These are phyloP conservation scores for Pteruthius melanotis DNA, from an alignment of 2,113 vertebrate species.

Conservation along the genomic window DNA sequence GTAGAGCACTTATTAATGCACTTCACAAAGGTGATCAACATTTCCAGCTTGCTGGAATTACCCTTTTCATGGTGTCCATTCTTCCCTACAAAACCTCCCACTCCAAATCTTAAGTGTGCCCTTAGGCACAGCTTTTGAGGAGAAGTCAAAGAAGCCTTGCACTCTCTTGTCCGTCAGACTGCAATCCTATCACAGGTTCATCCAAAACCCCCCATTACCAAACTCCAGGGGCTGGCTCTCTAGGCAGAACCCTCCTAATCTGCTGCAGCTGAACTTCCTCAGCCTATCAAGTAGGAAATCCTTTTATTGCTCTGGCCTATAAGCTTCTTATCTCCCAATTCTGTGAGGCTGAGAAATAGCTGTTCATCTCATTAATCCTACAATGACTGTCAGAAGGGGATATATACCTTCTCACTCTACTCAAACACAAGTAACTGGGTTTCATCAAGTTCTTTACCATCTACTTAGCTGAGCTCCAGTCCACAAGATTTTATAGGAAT, in stretches of 20 bases:
- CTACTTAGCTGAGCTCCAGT: neutral
- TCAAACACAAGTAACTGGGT: neutral
- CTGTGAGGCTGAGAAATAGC: constrained; percentile 1
- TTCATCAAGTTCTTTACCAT: neutral
- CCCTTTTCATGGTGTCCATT: neutral
- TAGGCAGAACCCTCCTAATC: neutral
- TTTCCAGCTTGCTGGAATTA: neutral
- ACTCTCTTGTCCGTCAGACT: neutral
- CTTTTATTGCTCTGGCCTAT: constrained; percentile 31
- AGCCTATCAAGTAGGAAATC: constrained; percentile 40
- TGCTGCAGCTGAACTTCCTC: constrained; percentile 31
- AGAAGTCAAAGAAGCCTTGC: neutral
- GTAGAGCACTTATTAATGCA: neutral
- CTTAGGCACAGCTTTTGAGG: neutral
- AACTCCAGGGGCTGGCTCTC: neutral
- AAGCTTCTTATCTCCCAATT: constrained; percentile 47
- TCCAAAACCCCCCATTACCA: neutral
- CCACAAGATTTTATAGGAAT: neutral
- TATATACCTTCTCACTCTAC: neutral
- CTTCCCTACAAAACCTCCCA: neutral
- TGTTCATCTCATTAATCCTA: constrained; percentile 29
- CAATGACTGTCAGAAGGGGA: neutral
- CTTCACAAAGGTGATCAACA: neutral
- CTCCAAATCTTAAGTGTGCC: neutral
- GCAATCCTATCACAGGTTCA: neutral